phyloP scores from a whole-genome alignment of 2,113 vertebrate species.

The Ailurus styani region DNA sequence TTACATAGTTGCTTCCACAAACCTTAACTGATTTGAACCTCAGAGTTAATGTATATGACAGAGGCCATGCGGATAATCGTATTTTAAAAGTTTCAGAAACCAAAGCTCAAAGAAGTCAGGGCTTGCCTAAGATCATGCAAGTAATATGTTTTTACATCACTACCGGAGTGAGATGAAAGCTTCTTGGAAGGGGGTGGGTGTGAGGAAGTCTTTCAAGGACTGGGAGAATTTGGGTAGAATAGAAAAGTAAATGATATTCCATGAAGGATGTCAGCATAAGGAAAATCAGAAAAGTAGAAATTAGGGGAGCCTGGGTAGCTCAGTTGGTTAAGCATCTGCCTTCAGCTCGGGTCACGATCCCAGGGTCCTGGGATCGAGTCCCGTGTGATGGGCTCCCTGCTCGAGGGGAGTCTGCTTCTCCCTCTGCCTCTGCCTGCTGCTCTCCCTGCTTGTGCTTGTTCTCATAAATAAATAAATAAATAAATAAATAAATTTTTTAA shows the following conservation, averaged over 20 bases:
- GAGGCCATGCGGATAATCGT: neutral
- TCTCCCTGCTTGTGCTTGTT: neutral
- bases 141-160: neutral
- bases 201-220: neutral
- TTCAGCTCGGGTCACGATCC: neutral
- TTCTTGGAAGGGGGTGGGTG: neutral
- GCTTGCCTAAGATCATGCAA: neutral
- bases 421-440: neutral
- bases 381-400: too few relatives aligned
- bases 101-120: neutral
- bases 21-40: neutral
- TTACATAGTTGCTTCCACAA: neutral
- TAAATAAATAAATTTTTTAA: neutral
- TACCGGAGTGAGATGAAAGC: neutral
- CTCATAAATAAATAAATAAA: neutral
- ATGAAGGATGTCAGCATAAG: neutral
- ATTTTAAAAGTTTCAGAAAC: conserved; percentile 17
- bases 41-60: neutral
- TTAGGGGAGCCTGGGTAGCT: neutral
- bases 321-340: neutral
- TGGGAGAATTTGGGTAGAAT: neutral
- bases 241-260: neutral
- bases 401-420: too few relatives aligned
- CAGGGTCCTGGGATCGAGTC: neutral
- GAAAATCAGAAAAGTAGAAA: neutral